Conservation (phyloP, 1,140 invertebrate species). For the Drosophila pseudoobscura region DNA sequence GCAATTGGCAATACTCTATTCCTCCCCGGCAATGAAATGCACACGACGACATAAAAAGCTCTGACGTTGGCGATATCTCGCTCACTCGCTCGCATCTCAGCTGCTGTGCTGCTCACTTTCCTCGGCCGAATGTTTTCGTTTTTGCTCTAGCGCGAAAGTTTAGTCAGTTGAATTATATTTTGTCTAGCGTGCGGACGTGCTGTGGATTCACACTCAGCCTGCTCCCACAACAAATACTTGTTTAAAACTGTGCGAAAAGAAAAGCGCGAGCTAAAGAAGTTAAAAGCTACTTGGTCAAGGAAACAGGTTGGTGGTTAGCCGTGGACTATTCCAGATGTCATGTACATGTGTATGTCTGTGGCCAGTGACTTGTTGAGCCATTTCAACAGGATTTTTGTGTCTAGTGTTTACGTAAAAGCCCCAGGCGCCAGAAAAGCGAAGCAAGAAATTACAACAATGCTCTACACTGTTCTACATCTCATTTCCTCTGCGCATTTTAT, state of each 20-base stretch:
- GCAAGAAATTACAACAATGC: slow-evolving; percentile 7
- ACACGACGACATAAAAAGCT: slow-evolving; percentile 35
- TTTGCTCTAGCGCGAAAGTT: slow-evolving; percentile 29
- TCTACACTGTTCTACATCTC: slow-evolving; percentile 11
- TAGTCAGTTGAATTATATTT: slow-evolving; percentile 54
- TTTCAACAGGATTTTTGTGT: slow-evolving; percentile 41
- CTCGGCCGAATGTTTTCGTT: slow-evolving; percentile 61
- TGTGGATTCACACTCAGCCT: neutral
- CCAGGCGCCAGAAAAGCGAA: neutral
- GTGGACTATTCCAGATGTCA: neutral
- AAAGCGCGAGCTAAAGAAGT: slow-evolving; percentile 56
- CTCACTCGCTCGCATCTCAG: too few species aligned
- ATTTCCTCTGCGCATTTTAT: slow-evolving; percentile 2
- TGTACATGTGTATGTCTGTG: neutral
- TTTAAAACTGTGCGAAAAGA: slow-evolving; percentile 23
- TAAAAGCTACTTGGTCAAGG: slow-evolving; percentile 29
- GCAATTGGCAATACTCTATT: neutral
- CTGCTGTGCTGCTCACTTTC: neutral
- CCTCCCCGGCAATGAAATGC: slow-evolving; percentile 21
- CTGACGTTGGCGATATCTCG: slow-evolving; percentile 23
- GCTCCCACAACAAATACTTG: slow-evolving; percentile 9
- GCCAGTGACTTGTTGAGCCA: slow-evolving; percentile 28
- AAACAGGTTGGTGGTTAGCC: slow-evolving; percentile 65
- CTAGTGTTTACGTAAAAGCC: slow-evolving; percentile 65
- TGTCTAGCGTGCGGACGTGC: slow-evolving; percentile 54